Evolutionary conservation across 2,888 invertebrate species (phyloP).

Genomic region (Rhingia rostrata): DNA sequence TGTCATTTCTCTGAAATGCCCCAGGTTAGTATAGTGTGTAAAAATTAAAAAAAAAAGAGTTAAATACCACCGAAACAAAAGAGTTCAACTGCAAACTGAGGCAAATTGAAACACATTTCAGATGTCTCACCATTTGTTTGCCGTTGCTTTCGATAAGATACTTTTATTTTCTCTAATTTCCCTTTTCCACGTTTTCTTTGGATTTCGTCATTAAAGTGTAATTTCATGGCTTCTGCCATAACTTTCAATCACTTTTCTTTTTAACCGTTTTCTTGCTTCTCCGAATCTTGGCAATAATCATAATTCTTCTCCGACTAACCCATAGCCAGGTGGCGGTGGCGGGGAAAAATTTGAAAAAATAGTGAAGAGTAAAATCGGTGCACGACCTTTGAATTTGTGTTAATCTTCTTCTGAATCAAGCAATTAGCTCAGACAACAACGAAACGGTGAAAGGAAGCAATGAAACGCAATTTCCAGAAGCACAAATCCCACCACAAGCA

Average conservation of each 20-base stretch:
- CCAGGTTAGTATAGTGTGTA: too few relatives aligned
- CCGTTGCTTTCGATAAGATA: constrained; percentile 14
- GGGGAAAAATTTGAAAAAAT: neutral
- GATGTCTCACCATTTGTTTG: neutral
- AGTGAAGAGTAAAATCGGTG: constrained; percentile 15
- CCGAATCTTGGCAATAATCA: constrained; percentile 41
- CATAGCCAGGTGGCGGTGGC: neutral
- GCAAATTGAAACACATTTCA: neutral
- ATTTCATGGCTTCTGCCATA: constrained; percentile 44
- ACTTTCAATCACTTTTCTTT: constrained; percentile 70
- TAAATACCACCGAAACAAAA: constrained; percentile 23
- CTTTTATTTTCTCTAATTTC: constrained; percentile 60
- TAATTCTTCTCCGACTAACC: constrained; percentile 28
- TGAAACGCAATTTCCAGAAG: constrained; percentile 14
- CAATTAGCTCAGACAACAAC: constrained; percentile 50
- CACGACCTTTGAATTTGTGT: constrained; percentile 65
- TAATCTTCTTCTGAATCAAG: constrained; percentile 62
- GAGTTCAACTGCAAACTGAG: constrained; percentile 20
- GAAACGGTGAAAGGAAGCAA: neutral
- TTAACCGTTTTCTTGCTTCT: constrained; percentile 3
- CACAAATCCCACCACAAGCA: constrained; percentile 19
- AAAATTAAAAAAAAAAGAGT: too few relatives aligned
- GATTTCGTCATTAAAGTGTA: constrained; percentile 47
- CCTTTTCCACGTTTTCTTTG: constrained; percentile 9
- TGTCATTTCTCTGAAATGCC: too few relatives aligned